Evolutionary conservation across 2,113 vertebrate species (phyloP).

Genomic region (Ardeotis arabs): DNA sequence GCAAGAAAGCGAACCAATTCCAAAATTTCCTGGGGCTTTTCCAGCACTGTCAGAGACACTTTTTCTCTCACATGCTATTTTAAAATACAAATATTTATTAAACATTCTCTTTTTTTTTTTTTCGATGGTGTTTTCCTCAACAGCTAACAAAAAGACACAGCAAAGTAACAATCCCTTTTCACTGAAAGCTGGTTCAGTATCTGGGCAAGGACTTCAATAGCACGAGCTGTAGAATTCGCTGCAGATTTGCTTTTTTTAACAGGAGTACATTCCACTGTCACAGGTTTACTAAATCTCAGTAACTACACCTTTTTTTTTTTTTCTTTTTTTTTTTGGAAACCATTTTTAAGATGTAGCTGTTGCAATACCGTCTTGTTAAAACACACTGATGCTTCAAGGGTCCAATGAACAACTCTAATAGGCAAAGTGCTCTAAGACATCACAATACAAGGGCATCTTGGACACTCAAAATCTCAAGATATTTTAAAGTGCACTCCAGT

Average conservation of each 20-base stretch:
- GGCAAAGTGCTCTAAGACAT: slow-evolving; percentile 78
- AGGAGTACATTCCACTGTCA: slow-evolving; percentile 66
- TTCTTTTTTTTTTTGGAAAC: not conserved
- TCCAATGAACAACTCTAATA: slow-evolving; percentile 54
- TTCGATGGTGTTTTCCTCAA: slow-evolving; percentile 51
- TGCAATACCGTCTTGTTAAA: slow-evolving; percentile 62
- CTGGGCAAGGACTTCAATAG: slow-evolving; percentile 30
- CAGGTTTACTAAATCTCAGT: not conserved
- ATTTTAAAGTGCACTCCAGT: slow-evolving; percentile 74
- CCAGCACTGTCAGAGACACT: slow-evolving; percentile 33
- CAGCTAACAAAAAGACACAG: slow-evolving; percentile 55
- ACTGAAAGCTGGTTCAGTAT: slow-evolving; percentile 23
- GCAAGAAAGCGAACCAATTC: slow-evolving; percentile 62
- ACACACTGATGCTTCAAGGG: slow-evolving; percentile 56
- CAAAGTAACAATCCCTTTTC: slow-evolving; percentile 56
- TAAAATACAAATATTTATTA: slow-evolving; percentile 68
- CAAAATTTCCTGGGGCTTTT: slow-evolving; percentile 60
- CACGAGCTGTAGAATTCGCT: slow-evolving; percentile 15
- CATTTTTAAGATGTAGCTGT: slow-evolving; percentile 54
- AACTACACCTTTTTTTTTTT: not conserved
- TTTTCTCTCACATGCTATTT: slow-evolving; percentile 68
- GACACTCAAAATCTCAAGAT: slow-evolving; percentile 49
- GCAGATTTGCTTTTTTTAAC: slow-evolving; percentile 28
- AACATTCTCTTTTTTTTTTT: slow-evolving; percentile 2
- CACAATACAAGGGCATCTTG: slow-evolving; percentile 67